Conservation (phyloP, 92 coral and sea anemone genomes). For the Desmophyllum pertusum region DNA sequence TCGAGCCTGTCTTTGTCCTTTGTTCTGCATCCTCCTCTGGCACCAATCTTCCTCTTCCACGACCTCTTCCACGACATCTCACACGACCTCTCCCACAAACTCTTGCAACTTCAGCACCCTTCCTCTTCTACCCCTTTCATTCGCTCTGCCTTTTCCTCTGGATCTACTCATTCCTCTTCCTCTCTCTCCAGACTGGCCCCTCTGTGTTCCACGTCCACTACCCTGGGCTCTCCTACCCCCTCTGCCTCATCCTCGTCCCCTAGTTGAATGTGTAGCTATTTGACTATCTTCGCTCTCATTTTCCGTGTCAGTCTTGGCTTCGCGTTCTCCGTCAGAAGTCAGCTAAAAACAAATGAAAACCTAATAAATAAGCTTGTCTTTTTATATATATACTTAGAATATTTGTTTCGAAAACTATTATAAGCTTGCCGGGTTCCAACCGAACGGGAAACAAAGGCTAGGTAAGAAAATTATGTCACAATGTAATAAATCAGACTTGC, state of each 20-base stretch:
- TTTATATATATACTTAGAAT: too few relatives aligned
- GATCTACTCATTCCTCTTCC: constrained; percentile 11
- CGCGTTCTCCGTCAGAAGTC: not conserved
- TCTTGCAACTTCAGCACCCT: constrained; percentile 26
- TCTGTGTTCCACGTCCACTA: constrained; percentile 19
- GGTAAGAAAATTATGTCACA: not conserved
- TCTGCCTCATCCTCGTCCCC: constrained; percentile 17
- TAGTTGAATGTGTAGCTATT: not conserved
- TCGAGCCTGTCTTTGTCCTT: constrained; percentile 18
- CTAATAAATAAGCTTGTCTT: too few relatives aligned
- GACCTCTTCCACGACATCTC: too few relatives aligned
- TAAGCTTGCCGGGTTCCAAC: too few relatives aligned
- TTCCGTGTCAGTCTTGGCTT: not conserved
- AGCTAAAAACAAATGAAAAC: too few relatives aligned
- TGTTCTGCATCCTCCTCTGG: constrained; percentile 26
- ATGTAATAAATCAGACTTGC: not conserved
- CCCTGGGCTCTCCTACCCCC: constrained; percentile 12
- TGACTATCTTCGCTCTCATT: not conserved
- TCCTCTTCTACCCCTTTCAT: constrained; percentile 11
- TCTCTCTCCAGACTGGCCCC: constrained; percentile 7
- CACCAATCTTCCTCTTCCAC: too few relatives aligned
- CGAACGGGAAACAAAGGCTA: too few relatives aligned
- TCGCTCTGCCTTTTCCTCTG: constrained; percentile 6
- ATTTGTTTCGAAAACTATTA: too few relatives aligned
- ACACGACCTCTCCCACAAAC: constrained; percentile 41